phyloP scores from a whole-genome alignment of 2,113 vertebrate species.

The Stegastes partitus region DNA sequence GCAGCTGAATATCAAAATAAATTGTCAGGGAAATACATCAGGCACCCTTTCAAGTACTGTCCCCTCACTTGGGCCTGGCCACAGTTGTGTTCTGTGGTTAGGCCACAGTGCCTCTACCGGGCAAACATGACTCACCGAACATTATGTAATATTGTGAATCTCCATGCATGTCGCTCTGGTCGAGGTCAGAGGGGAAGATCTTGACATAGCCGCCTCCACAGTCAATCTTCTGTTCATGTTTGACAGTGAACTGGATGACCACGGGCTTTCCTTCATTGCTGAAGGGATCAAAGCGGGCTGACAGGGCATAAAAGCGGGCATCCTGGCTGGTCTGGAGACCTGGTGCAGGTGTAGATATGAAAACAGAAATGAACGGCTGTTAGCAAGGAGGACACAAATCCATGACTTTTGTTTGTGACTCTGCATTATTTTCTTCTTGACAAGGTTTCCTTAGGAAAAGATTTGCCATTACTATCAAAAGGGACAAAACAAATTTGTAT shows the following conservation, averaged over 20 bases:
- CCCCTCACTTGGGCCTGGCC: no score
- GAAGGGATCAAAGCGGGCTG: constrained; percentile 85
- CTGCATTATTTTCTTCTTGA: background rate
- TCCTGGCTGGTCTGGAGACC: constrained; percentile 90
- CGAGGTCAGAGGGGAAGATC: constrained; percentile 84
- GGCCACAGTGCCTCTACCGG: background rate
- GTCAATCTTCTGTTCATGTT: constrained; percentile 90
- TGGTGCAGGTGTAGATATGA: constrained; percentile 56
- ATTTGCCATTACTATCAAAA: no score
- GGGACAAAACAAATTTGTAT: no score
- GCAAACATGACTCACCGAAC: constrained; percentile 87
- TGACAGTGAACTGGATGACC: constrained; percentile 89
- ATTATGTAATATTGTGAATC: constrained; percentile 88
- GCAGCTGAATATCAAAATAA: no score
- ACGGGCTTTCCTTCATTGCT: constrained; percentile 87
- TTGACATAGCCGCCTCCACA: constrained; percentile 91
- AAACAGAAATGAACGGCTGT: background rate
- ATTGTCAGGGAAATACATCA: no score
- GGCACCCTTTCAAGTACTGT: no score
- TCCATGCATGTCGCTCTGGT: constrained; percentile 85
- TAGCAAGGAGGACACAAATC: background rate
- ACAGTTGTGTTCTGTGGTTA: background rate
- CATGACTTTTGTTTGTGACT: background rate
- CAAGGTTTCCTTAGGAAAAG: no score
- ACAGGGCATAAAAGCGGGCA: constrained; percentile 87